These are phyloP conservation scores for Pithys albifrons DNA, from an alignment of 2,113 vertebrate genomes.

Conservation along the genomic window DNA sequence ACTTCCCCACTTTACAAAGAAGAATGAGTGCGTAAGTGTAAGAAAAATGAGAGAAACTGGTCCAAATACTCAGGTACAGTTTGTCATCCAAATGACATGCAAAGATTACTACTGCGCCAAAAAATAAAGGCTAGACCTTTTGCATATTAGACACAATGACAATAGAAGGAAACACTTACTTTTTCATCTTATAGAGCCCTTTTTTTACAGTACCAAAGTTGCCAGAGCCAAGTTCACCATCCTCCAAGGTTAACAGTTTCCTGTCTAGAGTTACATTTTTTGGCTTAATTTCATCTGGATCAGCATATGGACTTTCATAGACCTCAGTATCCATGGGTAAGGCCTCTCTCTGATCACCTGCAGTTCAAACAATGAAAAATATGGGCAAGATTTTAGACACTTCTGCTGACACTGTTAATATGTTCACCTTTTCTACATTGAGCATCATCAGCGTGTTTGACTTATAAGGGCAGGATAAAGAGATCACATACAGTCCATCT, in stretches of 20 bases:
- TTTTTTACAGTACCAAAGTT: slow-evolving; percentile 96
- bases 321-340: slow-evolving; percentile 95
- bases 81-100: neutral
- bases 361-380: neutral
- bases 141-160: neutral
- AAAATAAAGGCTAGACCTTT: neutral
- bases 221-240: slow-evolving; percentile 93
- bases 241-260: slow-evolving; percentile 83
- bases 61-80: neutral
- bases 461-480: neutral
- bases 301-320: slow-evolving; percentile 95
- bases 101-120: neutral
- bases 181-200: slow-evolving; percentile 91
- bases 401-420: neutral
- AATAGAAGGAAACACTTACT: slow-evolving; percentile 73
- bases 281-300: slow-evolving; percentile 91
- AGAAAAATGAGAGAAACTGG: neutral
- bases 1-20: neutral
- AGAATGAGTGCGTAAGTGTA: neutral
- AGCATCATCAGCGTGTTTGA: neutral
- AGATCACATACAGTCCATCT: neutral
- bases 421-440: neutral
- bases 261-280: slow-evolving; percentile 86
- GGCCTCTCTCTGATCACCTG: slow-evolving; percentile 76
- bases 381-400: neutral